phyloP scores from a whole-genome alignment of 2,888 invertebrate species.

The Anoplius nigerrimus region DNA sequence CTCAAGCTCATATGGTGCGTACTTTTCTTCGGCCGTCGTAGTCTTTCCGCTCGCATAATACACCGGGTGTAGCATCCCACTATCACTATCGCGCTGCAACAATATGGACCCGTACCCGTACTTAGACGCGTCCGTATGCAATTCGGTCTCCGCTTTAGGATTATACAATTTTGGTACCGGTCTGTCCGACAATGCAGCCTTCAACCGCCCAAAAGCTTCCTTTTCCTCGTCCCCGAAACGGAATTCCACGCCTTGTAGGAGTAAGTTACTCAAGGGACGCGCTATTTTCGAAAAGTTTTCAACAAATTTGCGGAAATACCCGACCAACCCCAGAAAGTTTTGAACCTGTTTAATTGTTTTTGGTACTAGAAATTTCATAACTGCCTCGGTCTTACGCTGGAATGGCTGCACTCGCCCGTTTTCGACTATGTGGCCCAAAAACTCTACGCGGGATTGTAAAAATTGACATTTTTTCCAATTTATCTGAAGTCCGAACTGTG shows the following conservation, averaged over 20 bases:
- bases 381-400: constrained; percentile 19
- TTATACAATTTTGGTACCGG: constrained; percentile 37
- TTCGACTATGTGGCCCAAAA: constrained; percentile 33
- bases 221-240: constrained; percentile 15
- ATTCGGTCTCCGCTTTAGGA: constrained; percentile 32
- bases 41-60: constrained; percentile 53
- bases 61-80: constrained; percentile 44
- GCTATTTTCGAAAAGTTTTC: constrained; percentile 26
- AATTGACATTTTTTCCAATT: constrained; percentile 49
- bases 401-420: constrained; percentile 17
- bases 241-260: constrained; percentile 14
- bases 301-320: constrained; percentile 35
- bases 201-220: constrained; percentile 26
- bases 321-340: constrained; percentile 28
- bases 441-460: constrained; percentile 39
- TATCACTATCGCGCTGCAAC: constrained; percentile 37
- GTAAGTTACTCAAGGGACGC: constrained; percentile 25
- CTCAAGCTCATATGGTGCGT: constrained; percentile 50
- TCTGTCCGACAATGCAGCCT: constrained; percentile 9
- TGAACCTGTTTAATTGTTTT: constrained; percentile 21
- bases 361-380: constrained; percentile 14
- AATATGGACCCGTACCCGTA: constrained; percentile 43
- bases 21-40: constrained; percentile 43
- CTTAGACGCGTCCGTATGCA: constrained; percentile 41
- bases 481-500: constrained; percentile 38